Percentiles rank a stretch among this genome's conserved stretches.
These are phyloP conservation scores for Patella caerulea DNA, from an alignment of 2,888 invertebrate genomes.

Conservation along the genomic window DNA sequence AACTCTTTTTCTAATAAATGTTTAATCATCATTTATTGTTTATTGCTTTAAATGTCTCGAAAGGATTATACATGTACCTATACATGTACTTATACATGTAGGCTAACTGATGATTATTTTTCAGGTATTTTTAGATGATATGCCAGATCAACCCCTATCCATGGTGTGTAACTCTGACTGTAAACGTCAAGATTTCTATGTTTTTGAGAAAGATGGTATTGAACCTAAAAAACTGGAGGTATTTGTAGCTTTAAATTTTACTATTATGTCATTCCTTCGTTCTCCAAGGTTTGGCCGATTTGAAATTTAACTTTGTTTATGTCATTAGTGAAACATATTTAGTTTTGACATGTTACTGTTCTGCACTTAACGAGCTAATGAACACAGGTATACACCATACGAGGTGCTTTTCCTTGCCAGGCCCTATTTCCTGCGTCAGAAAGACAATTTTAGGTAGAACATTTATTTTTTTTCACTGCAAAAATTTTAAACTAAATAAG, in stretches of 20 bases:
- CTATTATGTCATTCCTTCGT: background rate
- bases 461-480: no score
- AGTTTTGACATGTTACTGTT: background rate
- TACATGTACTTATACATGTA: no score
- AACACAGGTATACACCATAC: no score
- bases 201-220: constrained; percentile 69
- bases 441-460: no score
- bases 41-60: no score
- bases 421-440: no score
- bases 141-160: constrained; percentile 41
- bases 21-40: no score
- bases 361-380: no score
- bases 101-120: background rate
- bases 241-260: background rate
- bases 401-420: no score
- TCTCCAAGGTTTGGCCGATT: background rate
- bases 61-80: no score
- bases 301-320: background rate
- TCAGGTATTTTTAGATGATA: constrained; percentile 47
- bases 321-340: background rate
- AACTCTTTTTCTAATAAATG: no score
- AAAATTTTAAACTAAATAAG: no score
- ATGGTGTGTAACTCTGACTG: constrained; percentile 47
- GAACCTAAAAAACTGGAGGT: constrained; percentile 63
- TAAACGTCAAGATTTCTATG: constrained; percentile 65